Evolutionary conservation across 2,797 vertebrate genomes (phyloP), one percentile per base, ranked within the genome.

Genomic region (Semaprochilodus insignis): DNA sequence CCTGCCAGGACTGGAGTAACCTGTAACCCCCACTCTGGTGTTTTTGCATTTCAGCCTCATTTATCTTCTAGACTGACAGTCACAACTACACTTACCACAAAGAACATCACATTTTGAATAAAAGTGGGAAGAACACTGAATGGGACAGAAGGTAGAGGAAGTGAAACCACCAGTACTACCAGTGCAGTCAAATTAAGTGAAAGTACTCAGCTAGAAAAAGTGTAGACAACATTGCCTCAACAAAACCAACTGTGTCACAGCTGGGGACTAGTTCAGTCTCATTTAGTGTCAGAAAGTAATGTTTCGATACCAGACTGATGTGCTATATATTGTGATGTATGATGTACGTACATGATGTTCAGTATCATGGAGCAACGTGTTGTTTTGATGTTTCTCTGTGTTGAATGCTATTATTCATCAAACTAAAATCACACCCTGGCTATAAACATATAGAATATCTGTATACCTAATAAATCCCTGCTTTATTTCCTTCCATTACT

Each of bases 141-240:
- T 25, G 16, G 25, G 23, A 27, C 71, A 74, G 71, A 13, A 57
- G 51, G 16, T 70, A 69, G 14, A 10, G 34, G 27, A 59, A 44
- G 10, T 54, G 65, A 67, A 34, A 5, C 16, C 25, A 40, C 52
- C 21, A 21, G 51, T n/a, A 48, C 55, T 62, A 36, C 23, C 8
- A 14, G 25, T 48, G 25, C 13, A 62, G 55, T 19, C 8, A 51
- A 63, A 57, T n/a, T 48, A 60, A 2, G 36, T 2, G 36, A 36
- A 80, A 73, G 8, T 57, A 52, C 51, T 16, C 40, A 55, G 23
- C 51, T 55, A 70, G 44, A 36, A 62, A 79, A n/a, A 44, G 16
- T 72, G 27, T 71, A n/a, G 51, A 15, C n/a, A 60, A 34, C 10
- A 60, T 72, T 23, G 11, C 59, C 59, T 57, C 17, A 74, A 7